Base-by-base conservation (phyloP, 2,113 vertebrate species). In the Euleptes europaea region DNA sequence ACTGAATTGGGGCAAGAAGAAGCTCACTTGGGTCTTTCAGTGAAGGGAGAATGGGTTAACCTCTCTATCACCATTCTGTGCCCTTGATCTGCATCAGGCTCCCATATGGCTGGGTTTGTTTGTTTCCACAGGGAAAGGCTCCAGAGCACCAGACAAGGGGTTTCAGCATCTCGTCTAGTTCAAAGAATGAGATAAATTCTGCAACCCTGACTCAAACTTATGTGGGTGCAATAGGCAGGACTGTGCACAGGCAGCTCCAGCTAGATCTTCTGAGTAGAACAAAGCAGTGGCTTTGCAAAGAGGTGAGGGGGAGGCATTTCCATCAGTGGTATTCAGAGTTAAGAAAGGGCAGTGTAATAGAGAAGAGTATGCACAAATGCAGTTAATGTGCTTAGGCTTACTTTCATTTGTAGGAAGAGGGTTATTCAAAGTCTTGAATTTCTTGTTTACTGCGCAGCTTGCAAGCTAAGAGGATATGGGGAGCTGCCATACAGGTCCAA, bases 361-460 rank as follows among this genome's bases (percentile, higher is more conserved):
- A 60, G 44, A 42, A 10, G 40, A 35, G 76, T 40, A 66, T 40
- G 67, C 35, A 44, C 15, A 77, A 17, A 54, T 26, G 17, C n/a
- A 60, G n/a, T 72, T 51, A 54, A 33, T 12, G 38, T 78, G 70
- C 38, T 78, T 54, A 57, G 63, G 13, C 10, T 54, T 57, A 69
- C n/a, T 78, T 78, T 71, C 67, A 71, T 13, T 69, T 78, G 49
- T 65, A 21, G 33, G 31, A 19, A 21, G 60, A 38, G 75, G 76
- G 44, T 47, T 79, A 79, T 63, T 60, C 23, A 78, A 57, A 85
- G 57, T 78, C 83, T n/a, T 42, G 66, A n/a, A 60, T 57, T 70
- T 84, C 65, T 70, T 70, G 35, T 49, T 84, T 57, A 44, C 21
- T 47, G 49, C 74, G 33, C 38, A 78, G 28, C 17, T 70, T 42